Evolutionary conservation across 2,888 invertebrate species (phyloP).

Genomic region (Eupithecia inturbata): DNA sequence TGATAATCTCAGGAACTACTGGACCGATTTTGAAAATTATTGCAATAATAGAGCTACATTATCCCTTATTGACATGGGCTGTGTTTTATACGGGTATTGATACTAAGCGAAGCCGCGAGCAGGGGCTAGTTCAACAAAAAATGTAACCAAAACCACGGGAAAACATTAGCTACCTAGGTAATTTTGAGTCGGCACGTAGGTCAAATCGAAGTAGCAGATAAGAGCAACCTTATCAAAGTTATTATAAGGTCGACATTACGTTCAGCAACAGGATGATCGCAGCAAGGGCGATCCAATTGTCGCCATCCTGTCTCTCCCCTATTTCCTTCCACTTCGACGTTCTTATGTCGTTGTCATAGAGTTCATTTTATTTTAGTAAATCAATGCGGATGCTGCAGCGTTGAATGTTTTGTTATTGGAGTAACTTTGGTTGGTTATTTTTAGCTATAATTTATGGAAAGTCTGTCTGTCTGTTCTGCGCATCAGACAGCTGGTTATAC

Average conservation of each 20-base stretch:
- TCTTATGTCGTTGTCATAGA: constrained; percentile 44
- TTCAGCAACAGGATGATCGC: constrained; percentile 64
- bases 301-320: constrained; percentile 71
- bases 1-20: not conserved
- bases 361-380: constrained; percentile 32
- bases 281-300: constrained; percentile 78
- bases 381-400: constrained; percentile 29
- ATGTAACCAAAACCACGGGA: not conserved
- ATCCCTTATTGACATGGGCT: not conserved
- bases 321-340: constrained; percentile 56
- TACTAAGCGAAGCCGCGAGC: not conserved
- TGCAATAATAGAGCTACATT: not conserved
- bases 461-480: not conserved
- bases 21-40: not conserved
- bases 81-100: not conserved
- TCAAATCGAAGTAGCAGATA: not conserved
- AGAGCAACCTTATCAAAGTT: not conserved
- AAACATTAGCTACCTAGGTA: not conserved
- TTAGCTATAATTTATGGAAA: constrained; percentile 2
- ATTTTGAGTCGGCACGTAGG: constrained; percentile 6
- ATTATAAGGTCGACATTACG: constrained; percentile 34
- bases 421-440: constrained; percentile 15
- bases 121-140: not conserved
- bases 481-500: too few relatives aligned
- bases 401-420: constrained; percentile 19